A percentile compares a stretch with the other conserved stretches of the same genome.
These are phyloP conservation scores for Anneissia japonica DNA, from an alignment of 35 echinoderm and acorn worm species.

Conservation along the genomic window DNA sequence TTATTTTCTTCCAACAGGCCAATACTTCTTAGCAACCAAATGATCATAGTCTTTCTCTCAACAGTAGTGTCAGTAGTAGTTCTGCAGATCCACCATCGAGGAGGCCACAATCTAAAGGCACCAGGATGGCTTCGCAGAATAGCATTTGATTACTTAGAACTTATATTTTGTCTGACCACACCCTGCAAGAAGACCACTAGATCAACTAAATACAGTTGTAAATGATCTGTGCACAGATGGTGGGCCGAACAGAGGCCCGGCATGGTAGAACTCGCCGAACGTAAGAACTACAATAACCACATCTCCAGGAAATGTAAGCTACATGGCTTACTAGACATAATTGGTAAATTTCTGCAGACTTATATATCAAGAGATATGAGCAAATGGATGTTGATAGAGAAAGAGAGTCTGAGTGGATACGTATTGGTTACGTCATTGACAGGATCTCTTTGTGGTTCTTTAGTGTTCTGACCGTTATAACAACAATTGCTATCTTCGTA, in stretches of 20 bases:
- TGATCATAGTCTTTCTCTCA: constrained; percentile 71
- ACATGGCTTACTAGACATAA: background rate
- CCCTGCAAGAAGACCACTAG: constrained; percentile 8
- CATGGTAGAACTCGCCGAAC: background rate
- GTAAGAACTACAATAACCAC: background rate
- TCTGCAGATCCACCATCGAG: constrained; percentile 59
- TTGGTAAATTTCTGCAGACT: constrained; percentile 6
- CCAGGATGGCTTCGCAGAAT: constrained; percentile 45
- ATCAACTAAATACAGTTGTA: constrained; percentile 55
- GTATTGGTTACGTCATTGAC: constrained; percentile 72
- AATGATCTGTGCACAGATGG: constrained; percentile 22
- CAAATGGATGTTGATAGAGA: constrained; percentile 42
- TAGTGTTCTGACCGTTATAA: constrained; percentile 46
- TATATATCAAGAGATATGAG: constrained; percentile 47
- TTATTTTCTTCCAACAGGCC: constrained; percentile 39
- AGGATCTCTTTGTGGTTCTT: constrained; percentile 68
- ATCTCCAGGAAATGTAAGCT: background rate
- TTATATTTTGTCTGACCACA: constrained; percentile 38
- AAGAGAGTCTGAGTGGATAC: constrained; percentile 55
- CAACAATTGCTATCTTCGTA: constrained; percentile 47
- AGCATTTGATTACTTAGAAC: constrained; percentile 53
- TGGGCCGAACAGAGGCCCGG: background rate
- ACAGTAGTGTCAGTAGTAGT: constrained; percentile 65
- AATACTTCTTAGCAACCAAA: constrained; percentile 79
- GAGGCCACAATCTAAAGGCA: constrained; percentile 28